phyloP scores from a whole-genome alignment of 2,888 invertebrate genomes.

The Exocentrus adspersus region DNA sequence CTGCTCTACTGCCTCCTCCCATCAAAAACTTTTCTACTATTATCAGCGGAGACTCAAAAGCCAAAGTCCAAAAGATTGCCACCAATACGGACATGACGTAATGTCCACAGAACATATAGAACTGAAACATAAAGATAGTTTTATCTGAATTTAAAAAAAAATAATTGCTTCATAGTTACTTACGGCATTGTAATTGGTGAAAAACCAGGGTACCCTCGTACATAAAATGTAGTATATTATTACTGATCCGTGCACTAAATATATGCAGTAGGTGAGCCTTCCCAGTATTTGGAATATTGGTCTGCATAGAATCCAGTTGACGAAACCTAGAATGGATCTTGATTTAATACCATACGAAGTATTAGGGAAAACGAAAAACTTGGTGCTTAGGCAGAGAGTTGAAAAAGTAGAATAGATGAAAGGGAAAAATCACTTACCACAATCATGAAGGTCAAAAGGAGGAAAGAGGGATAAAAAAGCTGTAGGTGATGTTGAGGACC shows the following conservation, averaged over 20 bases:
- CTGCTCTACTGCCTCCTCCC: background rate
- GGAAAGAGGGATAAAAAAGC: no score
- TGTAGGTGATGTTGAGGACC: no score
- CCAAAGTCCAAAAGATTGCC: slow-evolving; percentile 62
- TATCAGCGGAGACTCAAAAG: slow-evolving; percentile 65
- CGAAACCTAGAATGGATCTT: slow-evolving; percentile 62
- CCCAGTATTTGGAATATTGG: slow-evolving; percentile 65
- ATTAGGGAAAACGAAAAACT: no score
- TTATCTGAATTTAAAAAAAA: background rate
- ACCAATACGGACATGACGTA: slow-evolving; percentile 59
- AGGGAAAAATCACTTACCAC: no score
- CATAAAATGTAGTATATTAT: slow-evolving; percentile 32
- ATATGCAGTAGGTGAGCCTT: slow-evolving; percentile 65
- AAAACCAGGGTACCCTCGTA: slow-evolving; percentile 35
- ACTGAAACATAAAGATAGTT: slow-evolving; percentile 49
- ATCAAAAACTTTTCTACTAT: slow-evolving; percentile 59
- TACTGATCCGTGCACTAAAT: slow-evolving; percentile 63
- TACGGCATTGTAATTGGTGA: slow-evolving; percentile 46
- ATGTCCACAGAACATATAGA: slow-evolving; percentile 63
- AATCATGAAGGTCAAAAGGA: no score
- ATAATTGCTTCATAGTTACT: slow-evolving; percentile 17
- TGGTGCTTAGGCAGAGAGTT: no score
- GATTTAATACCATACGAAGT: no score
- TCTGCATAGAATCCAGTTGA: slow-evolving; percentile 65
- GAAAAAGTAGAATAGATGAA: no score